Percentiles rank a stretch among this genome's conserved stretches.
Evolutionary conservation across 1,140 invertebrate genomes (phyloP).

Genomic region (Formica exsecta): DNA sequence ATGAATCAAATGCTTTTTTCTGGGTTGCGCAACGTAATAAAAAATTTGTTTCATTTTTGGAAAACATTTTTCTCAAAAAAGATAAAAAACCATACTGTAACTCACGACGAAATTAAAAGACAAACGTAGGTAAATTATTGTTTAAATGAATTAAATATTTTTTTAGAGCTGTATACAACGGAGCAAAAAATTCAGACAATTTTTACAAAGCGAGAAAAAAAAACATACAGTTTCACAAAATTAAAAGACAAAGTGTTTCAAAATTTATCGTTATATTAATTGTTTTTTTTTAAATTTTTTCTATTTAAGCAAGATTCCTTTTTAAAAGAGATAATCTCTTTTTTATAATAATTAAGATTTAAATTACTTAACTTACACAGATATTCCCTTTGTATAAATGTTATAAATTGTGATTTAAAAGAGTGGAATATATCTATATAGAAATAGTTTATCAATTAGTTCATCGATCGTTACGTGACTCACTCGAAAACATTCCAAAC

Average conservation of each 20-base stretch:
- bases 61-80: too few relatives aligned
- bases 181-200: neutral
- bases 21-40: too few relatives aligned
- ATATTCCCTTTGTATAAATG: neutral
- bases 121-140: neutral
- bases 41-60: too few relatives aligned
- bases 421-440: neutral
- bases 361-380: neutral
- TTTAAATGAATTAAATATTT: constrained; percentile 11
- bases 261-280: neutral
- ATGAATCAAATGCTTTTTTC: neutral
- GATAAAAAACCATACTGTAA: too few relatives aligned
- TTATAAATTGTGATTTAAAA: neutral
- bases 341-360: constrained; percentile 5
- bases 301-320: neutral
- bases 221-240: neutral
- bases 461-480: neutral
- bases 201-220: neutral
- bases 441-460: neutral
- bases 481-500: constrained; percentile 4
- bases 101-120: too few relatives aligned
- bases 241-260: constrained; percentile 13
- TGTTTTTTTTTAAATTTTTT: neutral
- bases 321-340: neutral
- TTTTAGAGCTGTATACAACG: neutral